These are phyloP conservation scores for Platichthys flesus DNA, from an alignment of 2,113 vertebrate genomes.

Conservation along the genomic window DNA sequence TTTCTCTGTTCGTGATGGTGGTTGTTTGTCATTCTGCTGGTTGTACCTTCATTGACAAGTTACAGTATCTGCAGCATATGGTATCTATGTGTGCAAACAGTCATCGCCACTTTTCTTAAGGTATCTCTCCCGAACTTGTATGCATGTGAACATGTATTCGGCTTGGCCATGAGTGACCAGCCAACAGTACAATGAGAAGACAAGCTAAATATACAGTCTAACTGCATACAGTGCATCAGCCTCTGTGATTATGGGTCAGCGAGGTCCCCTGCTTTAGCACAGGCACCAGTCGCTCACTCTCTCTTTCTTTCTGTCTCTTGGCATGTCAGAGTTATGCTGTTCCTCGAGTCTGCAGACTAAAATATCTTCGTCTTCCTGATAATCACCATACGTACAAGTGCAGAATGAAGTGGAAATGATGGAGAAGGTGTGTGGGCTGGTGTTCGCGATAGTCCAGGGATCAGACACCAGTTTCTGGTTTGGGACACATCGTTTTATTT, in stretches of 20 bases:
- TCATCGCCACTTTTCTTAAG: background rate
- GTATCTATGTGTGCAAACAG: background rate
- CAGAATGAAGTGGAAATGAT: constrained; percentile 3
- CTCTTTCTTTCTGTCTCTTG: constrained; percentile 32
- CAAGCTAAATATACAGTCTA: constrained; percentile 66
- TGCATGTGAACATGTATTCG: constrained; percentile 5
- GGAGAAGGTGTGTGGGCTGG: constrained; percentile 13
- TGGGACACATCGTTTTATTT: background rate
- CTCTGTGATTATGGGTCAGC: constrained; percentile 71
- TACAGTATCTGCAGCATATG: background rate
- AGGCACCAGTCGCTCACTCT: constrained; percentile 13
- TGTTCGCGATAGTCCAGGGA: background rate
- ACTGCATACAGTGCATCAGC: constrained; percentile 43
- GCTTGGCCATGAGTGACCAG: constrained; percentile 31
- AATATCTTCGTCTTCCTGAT: constrained; percentile 25
- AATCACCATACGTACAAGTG: constrained; percentile 11
- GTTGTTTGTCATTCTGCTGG: background rate
- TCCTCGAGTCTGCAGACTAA: constrained; percentile 22
- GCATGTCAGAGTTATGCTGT: constrained; percentile 35
- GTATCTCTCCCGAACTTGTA: background rate
- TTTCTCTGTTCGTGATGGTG: background rate
- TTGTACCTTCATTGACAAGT: background rate
- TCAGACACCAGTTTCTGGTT: background rate
- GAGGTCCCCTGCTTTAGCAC: constrained; percentile 35
- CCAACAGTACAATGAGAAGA: constrained; percentile 39